Evolutionary conservation across 2,888 invertebrate species (phyloP), one percentile per base, ranked within the genome.

Genomic region (Congeria kusceri): DNA sequence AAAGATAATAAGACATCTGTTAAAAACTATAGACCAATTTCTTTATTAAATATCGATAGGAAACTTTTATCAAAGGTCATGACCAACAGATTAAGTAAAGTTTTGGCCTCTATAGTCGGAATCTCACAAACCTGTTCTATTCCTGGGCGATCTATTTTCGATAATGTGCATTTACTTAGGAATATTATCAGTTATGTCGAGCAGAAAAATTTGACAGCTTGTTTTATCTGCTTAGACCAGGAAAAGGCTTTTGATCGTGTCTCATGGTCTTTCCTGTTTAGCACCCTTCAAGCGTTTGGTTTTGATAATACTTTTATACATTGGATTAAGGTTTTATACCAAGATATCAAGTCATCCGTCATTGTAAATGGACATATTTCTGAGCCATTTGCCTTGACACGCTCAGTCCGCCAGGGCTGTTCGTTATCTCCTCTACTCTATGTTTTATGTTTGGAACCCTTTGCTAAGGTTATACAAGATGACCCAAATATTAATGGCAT

Each of bases 161-260:
- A 85, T 56, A 85, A 84, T 69, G 59, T 67, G 15, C 81, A 84
- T 74, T 39, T 85, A 18, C 44, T 77, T 0, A 66, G 84, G 39
- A 73, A 81, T 69, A 56, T 83, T 15, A 18, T 70, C 3, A 68
- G 77, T 57, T 86, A 77, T 82, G 53, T 70, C 39, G 68, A 84
- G 27, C 73, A 77, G 58, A 79, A 84, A 66, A 27, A 81, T 23
- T 23, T 79, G 11, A 23, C 63, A 53, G 68, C 77, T 46, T 69
- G 73, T 56, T 80, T 84, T 66, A 77, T 85, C 47, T 62, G 49
- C 70, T 47, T 85, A 47, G 86, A 87, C 58, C 87, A 86, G 68
- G 83, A 80, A 57, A 87, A 86, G 47, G 85, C 84, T 7, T 87
- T 86, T 29, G 85, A 86, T 56, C 62, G 85, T 39, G 85, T 86